Conservation (phyloP, 2,113 vertebrate genomes). For the Hipposideros armiger region DNA sequence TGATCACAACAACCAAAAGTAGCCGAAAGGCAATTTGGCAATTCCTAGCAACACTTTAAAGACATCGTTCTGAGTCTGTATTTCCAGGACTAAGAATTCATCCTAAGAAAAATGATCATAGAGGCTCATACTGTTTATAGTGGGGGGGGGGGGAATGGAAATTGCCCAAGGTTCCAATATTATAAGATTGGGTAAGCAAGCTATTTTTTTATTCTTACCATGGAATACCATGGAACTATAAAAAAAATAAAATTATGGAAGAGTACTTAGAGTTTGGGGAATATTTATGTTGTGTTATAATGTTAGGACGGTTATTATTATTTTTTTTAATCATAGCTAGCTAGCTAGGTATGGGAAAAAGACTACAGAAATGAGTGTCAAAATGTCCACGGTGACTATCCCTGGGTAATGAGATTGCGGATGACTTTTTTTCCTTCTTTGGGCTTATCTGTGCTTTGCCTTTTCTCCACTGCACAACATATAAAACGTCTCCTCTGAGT, state of each 20-base stretch:
- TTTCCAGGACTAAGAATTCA: background rate
- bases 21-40: background rate
- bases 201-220: background rate
- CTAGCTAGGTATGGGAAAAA: background rate
- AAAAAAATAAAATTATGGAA: background rate
- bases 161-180: background rate
- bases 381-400: background rate
- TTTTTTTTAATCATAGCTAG: no score
- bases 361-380: background rate
- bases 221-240: background rate
- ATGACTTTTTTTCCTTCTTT: background rate
- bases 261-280: background rate
- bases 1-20: rapidly evolving
- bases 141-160: no score
- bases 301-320: background rate
- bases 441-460: background rate
- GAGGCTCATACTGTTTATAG: background rate
- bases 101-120: background rate
- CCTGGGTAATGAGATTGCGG: no score
- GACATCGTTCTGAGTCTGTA: background rate
- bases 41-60: background rate
- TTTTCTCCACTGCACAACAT: background rate
- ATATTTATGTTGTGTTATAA: background rate
- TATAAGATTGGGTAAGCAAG: background rate
- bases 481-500: background rate